Percentiles rank a stretch among this genome's conserved stretches.
Conservation (phyloP, 1,140 invertebrate genomes). For the Theocolax elegans region DNA sequence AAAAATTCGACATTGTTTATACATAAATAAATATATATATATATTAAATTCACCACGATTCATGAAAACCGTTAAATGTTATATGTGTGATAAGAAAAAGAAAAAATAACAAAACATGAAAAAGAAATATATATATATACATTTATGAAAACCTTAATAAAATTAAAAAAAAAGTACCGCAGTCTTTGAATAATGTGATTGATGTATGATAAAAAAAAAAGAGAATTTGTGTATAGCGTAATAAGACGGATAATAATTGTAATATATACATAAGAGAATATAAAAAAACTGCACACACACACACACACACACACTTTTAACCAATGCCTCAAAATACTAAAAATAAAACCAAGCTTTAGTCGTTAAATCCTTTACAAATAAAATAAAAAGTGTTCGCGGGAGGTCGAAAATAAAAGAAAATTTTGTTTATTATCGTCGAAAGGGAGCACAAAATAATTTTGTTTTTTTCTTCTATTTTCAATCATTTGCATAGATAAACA, state of each 20-base stretch:
- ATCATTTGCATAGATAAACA: too few relatives aligned
- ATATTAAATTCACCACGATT: background rate
- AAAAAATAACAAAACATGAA: too few relatives aligned
- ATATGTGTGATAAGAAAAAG: slow-evolving; percentile 26
- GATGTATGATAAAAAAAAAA: too few relatives aligned
- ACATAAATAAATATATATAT: background rate
- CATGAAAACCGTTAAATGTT: slow-evolving; percentile 25
- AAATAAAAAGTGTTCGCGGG: background rate
- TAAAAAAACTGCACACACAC: background rate
- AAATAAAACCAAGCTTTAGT: too few relatives aligned
- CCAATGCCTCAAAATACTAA: slow-evolving; percentile 25
- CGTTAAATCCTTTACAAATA: too few relatives aligned
- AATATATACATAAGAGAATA: background rate
- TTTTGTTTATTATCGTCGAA: background rate
- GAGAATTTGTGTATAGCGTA: too few relatives aligned
- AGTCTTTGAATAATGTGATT: slow-evolving; percentile 13
- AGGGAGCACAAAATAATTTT: background rate
- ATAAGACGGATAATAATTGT: too few relatives aligned
- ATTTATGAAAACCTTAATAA: background rate
- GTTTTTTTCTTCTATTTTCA: background rate
- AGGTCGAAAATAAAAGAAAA: background rate
- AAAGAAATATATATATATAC: too few relatives aligned
- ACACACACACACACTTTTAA: background rate
- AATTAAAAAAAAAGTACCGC: too few relatives aligned
- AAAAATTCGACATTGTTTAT: slow-evolving; percentile 1